Evolutionary conservation across 2,113 vertebrate species (phyloP), one percentile per base, ranked within the genome.

Genomic region (Oryzias melastigma): DNA sequence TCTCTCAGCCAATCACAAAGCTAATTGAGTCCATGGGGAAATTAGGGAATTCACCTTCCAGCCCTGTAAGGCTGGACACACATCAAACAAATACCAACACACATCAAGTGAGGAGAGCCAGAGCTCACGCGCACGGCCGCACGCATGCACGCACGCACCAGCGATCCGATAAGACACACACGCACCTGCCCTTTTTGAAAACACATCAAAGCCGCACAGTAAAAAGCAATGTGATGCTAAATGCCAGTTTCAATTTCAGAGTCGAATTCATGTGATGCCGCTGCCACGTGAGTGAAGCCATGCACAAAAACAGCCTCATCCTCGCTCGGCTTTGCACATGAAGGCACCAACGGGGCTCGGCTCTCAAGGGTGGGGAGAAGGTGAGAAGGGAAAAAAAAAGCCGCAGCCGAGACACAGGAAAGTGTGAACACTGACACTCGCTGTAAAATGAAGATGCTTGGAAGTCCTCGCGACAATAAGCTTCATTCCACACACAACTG

Each of bases 21-120:
- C 86, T 90, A 90, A 90, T 90, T 90, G 87, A 90, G 80, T 90
- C 89, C 85, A 58, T 45, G 44, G 89, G 89, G 89, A 90, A 90
- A 90, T 90, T 90, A 89, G 73, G 75, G 80, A 82, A 88, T 88
- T 90, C 89, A 90, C 89, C 89, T 89, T 86, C 82, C 81, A 86
- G 85, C 83, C 89, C 74, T 56, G 62, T 84, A 86, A 80, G 88
- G 85, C 87, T 90, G 89, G 89, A 90, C 89, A 89, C 86, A 90
- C 87, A 88, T 90, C 86, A 89, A 89, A 90, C 86, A 87, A 88
- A 86, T 85, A 84, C 84, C 80, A 74, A 80, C 79, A 84, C 84
- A 84, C 82, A 82, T 72, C 72, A 81, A 22, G 69, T 75, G 68
- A 80, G 59, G 50, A 71, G 73, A 71, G 56, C 50, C 57, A 56